Conservation (phyloP, 2,113 vertebrate genomes). For the Labeo rohita region DNA sequence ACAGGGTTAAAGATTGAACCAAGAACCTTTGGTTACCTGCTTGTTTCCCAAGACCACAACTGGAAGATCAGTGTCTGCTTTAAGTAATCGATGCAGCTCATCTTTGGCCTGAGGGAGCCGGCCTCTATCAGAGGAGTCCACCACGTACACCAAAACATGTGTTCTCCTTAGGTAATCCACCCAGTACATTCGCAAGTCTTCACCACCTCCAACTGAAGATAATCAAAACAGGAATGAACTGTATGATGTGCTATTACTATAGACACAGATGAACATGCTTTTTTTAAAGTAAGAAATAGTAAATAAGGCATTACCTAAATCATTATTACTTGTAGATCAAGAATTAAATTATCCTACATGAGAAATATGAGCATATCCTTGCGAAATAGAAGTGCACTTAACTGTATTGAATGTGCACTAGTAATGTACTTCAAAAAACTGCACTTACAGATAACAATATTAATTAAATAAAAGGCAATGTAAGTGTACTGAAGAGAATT, state of each 20-base stretch:
- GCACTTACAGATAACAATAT: background rate
- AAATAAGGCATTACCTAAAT: background rate
- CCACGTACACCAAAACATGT: conserved; percentile 87
- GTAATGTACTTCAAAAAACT: background rate
- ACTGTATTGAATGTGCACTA: background rate
- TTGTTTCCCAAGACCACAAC: conserved; percentile 89
- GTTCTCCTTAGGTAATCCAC: conserved; percentile 84
- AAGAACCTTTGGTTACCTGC: conserved; percentile 76
- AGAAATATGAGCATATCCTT: background rate
- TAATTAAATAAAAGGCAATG: background rate
- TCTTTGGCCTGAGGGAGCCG: conserved; percentile 81
- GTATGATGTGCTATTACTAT: background rate
- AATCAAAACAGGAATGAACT: background rate
- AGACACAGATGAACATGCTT: background rate
- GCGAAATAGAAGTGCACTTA: background rate
- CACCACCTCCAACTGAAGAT: conserved; percentile 80
- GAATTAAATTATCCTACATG: background rate
- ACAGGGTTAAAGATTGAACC: background rate
- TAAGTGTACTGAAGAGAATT: background rate
- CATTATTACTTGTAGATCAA: background rate
- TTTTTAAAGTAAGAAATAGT: background rate
- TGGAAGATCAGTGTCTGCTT: conserved; percentile 76
- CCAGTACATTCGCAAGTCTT: conserved; percentile 87
- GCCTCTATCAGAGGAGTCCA: conserved; percentile 83
- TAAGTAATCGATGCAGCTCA: conserved; percentile 85